Evolutionary conservation across 2,888 invertebrate species (phyloP), one percentile per base, ranked within the genome.

Genomic region (Megastigmus dorsalis): DNA sequence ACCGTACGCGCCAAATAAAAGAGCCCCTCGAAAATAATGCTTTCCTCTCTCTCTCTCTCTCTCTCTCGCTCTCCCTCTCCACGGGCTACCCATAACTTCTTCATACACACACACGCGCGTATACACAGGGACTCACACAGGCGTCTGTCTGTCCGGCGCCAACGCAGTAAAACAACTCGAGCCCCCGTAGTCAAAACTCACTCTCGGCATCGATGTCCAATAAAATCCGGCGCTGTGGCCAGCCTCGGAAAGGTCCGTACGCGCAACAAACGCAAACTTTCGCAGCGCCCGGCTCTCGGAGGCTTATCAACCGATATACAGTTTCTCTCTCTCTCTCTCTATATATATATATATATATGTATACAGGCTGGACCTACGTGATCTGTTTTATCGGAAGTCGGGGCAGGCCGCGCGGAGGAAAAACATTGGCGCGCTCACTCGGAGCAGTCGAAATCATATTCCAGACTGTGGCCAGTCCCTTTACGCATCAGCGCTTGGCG

Each of bases 71-170:
- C n/a, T n/a, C n/a, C n/a, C n/a, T n/a, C n/a, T n/a, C n/a, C n/a
- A n/a, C n/a, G n/a, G n/a, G n/a, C n/a, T n/a, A n/a, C n/a, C n/a
- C n/a, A n/a, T n/a, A n/a, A n/a, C n/a, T n/a, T n/a, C n/a, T n/a
- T n/a, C n/a, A n/a, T n/a, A n/a, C n/a, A n/a, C n/a, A n/a, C n/a
- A n/a, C n/a, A n/a, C 28, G 50, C 30, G n/a, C n/a, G 20, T 28
- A 26, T 30, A 36, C 36, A 41, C 30, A 26, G 48, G 26, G n/a
- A n/a, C 15, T 54, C n/a, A 15, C 59, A 18, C 28, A 59, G 13
- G 43, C 54, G 30, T 41, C 38, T 72, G 63, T 68, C 63, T 67
- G 72, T 75, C 75, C 72, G 76, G 76, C 76, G 72, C 75, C 75
- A 68, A 36, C 26, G 28, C 20, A n/a, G 45, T 43, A 62, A 75